These are phyloP conservation scores for Numida meleagris DNA, from an alignment of 2,113 vertebrate genomes.

Conservation along the genomic window DNA sequence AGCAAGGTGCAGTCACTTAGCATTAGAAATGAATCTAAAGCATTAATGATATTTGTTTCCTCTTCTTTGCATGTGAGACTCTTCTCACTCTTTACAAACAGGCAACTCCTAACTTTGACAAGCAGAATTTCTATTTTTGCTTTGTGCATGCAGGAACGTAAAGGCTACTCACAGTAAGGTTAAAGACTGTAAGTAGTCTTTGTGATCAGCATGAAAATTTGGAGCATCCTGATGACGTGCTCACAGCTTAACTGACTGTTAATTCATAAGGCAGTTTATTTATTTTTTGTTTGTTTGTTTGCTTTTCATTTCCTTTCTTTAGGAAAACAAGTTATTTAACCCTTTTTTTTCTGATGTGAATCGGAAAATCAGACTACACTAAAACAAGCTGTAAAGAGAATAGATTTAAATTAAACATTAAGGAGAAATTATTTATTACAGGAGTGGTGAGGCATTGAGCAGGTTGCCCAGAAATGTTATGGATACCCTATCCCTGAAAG, in stretches of 20 bases:
- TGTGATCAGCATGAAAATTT: rapidly evolving
- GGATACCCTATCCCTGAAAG: neutral
- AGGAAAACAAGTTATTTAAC: neutral
- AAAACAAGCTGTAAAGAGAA: neutral
- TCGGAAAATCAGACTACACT: neutral
- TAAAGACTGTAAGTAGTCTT: neutral
- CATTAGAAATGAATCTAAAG: neutral
- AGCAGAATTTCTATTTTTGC: neutral
- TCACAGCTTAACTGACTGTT: neutral
- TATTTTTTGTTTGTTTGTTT: neutral
- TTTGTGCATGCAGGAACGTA: neutral
- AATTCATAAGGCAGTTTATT: neutral
- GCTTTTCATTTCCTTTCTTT: neutral
- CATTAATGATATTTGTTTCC: neutral
- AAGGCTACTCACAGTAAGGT: neutral
- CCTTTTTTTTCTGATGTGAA: neutral
- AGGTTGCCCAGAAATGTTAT: neutral
- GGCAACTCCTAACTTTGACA: neutral
- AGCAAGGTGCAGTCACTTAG: neutral
- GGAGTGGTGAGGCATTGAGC: neutral
- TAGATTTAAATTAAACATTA: neutral
- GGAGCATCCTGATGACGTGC: neutral
- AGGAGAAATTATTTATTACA: neutral
- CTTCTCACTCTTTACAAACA: neutral
- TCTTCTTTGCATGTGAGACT: neutral